Evolutionary conservation across 2,888 invertebrate species (phyloP), one percentile per base, ranked within the genome.

Genomic region (Dinocampus coccinellae): DNA sequence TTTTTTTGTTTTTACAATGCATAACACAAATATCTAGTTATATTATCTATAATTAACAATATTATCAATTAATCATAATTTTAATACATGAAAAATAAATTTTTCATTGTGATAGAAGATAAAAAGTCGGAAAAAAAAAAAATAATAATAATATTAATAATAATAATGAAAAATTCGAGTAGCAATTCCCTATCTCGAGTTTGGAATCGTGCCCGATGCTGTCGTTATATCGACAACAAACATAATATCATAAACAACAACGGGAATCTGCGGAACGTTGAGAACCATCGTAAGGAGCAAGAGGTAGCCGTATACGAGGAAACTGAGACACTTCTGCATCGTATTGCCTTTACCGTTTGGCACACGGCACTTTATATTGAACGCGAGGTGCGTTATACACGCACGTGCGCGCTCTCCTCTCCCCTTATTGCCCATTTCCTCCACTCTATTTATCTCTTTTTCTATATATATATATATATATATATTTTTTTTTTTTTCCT

Each of bases 341-440:
- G 92, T 70, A 90, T 94, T 39, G 93, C 93, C 47, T 93, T 93
- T 82, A 93, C 93, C 34, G 89, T 94, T 73, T 93, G 93, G 93
- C 92, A 93, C 78, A 92, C 92, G 68, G 92, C 93, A 55, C 91
- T 93, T 84, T 91, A 93, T 83, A 90, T 93, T 77, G 92, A 93
- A 85, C 76, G 79, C 73, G 78, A 80, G 78, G 77, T 79, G 78
- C 74, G 78, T 77, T 68, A 29, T 42, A 68, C 66, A 72, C 73
- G 75, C 75, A 75, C 75, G 73, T 73, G 75, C 72, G 73, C 68
- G 69, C 62, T 62, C 69, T 63, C 63, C 57, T 55, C 29, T 39
- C 52, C 7, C 13, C 53, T 33, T 42, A 34, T 13, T 26, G n/a
- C 24, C 29, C 24, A 3, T 24, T 52, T 68, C 61, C 69, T 68